Percentiles rank a stretch among this genome's conserved stretches.
phyloP scores from a whole-genome alignment of 2,113 vertebrate species.

The Addax nasomaculatus region DNA sequence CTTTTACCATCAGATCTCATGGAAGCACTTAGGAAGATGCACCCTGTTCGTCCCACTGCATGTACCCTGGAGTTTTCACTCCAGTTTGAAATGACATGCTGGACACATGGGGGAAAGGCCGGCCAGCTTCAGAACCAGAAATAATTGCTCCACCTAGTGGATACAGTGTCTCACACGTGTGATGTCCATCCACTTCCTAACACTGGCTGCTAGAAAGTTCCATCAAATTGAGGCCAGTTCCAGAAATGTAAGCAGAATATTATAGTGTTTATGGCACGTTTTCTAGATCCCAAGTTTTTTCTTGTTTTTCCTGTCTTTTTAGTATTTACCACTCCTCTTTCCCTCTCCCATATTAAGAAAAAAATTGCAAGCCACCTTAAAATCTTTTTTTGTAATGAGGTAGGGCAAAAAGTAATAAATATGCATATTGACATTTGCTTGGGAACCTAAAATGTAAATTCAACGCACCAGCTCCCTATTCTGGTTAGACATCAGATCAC shows the following conservation, averaged over 20 bases:
- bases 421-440: slow-evolving; percentile 54
- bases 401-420: slow-evolving; percentile 33
- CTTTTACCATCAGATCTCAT: not conserved
- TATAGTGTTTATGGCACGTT: not conserved
- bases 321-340: not conserved
- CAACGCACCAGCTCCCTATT: slow-evolving; percentile 45
- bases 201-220: not conserved
- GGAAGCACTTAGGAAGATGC: not conserved
- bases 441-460: slow-evolving; percentile 55
- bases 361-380: not conserved
- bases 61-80: not conserved
- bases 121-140: not conserved
- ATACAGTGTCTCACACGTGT: fast-evolving
- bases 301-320: not conserved
- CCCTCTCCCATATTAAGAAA: not conserved
- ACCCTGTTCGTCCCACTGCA: fast-evolving
- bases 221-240: not conserved
- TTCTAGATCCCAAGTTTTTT: not conserved
- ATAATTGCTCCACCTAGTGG: not conserved
- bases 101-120: not conserved
- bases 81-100: not conserved
- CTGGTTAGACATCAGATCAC: slow-evolving; percentile 58
- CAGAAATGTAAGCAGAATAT: not conserved
- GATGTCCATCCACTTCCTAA: not conserved
- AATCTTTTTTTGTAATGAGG: not conserved